A percentile compares a stretch with the other conserved stretches of the same genome.
These are phyloP conservation scores for Eupithecia inturbata DNA, from an alignment of 2,888 invertebrate species.

Conservation along the genomic window DNA sequence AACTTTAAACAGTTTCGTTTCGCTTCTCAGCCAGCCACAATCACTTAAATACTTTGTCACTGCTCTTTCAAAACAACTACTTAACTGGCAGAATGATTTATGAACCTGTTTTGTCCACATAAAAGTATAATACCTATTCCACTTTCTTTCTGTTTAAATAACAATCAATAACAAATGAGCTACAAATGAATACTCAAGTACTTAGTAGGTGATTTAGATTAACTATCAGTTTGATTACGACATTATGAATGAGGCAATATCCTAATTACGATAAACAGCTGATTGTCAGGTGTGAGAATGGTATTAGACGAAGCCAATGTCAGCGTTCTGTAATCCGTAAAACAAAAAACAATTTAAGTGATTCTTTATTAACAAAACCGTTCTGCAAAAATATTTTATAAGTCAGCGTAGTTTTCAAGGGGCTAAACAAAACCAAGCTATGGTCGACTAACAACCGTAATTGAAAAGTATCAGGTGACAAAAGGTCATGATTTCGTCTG, in stretches of 20 bases:
- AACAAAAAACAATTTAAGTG: neutral
- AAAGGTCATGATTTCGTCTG: constrained; percentile 13
- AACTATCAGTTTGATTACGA: constrained; percentile 5
- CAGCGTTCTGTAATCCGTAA: neutral
- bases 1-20: constrained; percentile 71
- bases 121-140: neutral
- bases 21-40: constrained; percentile 61
- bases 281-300: neutral
- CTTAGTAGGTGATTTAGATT: constrained; percentile 3
- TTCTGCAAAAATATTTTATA: neutral
- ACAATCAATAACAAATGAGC: constrained; percentile 10
- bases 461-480: constrained; percentile 18
- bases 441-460: neutral
- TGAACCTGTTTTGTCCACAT: constrained; percentile 13
- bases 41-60: constrained; percentile 21
- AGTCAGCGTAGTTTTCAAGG: neutral
- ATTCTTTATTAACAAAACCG: neutral
- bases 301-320: neutral
- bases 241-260: neutral
- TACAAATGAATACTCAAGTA: neutral
- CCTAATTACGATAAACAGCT: constrained; percentile 8
- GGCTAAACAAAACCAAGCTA: constrained; percentile 2
- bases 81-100: constrained; percentile 5
- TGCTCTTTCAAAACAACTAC: constrained; percentile 1
- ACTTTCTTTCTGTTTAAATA: constrained; percentile 3